Percentiles rank a stretch among this genome's conserved stretches.
These are phyloP conservation scores for Rhagoletis pomonella DNA, from an alignment of 1,140 invertebrate genomes.

Conservation along the genomic window DNA sequence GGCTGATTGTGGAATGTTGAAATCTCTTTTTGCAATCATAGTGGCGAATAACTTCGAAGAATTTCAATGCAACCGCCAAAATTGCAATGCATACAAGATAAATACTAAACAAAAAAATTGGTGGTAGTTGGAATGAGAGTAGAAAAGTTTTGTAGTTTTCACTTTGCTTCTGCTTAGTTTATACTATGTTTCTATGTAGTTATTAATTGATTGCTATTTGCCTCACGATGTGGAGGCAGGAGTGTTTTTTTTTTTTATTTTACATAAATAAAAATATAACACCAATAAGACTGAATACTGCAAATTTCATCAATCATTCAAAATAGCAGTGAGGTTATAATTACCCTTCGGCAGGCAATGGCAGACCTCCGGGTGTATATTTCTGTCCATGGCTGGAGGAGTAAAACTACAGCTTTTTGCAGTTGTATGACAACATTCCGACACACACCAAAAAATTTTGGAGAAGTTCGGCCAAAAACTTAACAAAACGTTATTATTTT, in stretches of 20 bases:
- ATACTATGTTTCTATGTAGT: background rate
- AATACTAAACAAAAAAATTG: background rate
- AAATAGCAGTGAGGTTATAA: too few species aligned
- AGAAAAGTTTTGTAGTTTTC: background rate
- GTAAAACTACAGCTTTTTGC: too few species aligned
- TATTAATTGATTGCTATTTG: conserved; percentile 28
- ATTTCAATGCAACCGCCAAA: conserved; percentile 9
- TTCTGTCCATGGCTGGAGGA: too few species aligned
- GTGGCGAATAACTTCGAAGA: background rate
- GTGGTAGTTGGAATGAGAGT: background rate
- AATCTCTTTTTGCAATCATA: background rate
- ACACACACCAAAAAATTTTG: too few species aligned
- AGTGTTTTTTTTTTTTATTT: background rate
- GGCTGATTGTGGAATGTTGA: background rate
- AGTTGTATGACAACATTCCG: too few species aligned
- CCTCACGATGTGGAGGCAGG: background rate
- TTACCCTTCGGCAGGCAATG: too few species aligned
- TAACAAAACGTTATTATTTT: too few species aligned
- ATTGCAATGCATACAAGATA: background rate
- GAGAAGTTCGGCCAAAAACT: too few species aligned
- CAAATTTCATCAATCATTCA: too few species aligned
- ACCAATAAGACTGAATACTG: background rate
- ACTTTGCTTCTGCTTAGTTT: background rate
- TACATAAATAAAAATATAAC: background rate
- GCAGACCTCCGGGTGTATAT: too few species aligned